A percentile compares a stretch with the other conserved stretches of the same genome.
Conservation (phyloP, 2,797 vertebrate genomes). For the Malurus splendens region DNA sequence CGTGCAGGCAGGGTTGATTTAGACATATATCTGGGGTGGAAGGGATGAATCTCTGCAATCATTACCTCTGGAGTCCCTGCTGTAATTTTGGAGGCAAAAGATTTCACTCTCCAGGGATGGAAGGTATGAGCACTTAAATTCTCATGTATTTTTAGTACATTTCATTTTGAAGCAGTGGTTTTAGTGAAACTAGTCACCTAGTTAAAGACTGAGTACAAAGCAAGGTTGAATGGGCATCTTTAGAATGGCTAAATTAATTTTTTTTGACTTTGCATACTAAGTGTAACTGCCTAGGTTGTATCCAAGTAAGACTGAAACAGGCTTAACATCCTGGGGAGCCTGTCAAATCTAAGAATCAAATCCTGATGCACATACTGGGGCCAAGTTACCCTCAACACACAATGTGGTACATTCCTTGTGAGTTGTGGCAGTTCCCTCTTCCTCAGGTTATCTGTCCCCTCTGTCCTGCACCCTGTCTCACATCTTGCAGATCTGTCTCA, state of each 20-base stretch:
- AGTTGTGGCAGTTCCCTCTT: not conserved
- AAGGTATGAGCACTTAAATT: not conserved
- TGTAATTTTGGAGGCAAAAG: not conserved
- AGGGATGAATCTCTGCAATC: not conserved
- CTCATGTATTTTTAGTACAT: not conserved
- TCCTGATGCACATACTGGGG: accelerated
- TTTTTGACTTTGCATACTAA: not conserved
- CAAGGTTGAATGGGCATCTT: not conserved
- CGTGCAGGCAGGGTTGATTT: not conserved
- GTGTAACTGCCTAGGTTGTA: not conserved
- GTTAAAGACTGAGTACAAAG: not conserved
- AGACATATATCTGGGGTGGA: not conserved
- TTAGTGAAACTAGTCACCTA: not conserved
- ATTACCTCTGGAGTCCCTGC: not conserved
- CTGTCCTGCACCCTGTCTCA: not conserved
- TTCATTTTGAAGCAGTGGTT: not conserved
- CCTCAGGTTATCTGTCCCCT: not conserved
- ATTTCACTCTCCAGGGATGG: not conserved
- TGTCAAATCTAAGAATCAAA: not conserved
- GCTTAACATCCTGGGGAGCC: not conserved
- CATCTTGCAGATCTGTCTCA: not conserved
- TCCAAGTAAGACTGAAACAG: not conserved
- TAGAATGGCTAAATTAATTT: not conserved
- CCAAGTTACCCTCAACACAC: not conserved
- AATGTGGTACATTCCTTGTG: not conserved